Evolutionary conservation across 2,888 invertebrate genomes (phyloP).

Genomic region (Aquatica leii): DNA sequence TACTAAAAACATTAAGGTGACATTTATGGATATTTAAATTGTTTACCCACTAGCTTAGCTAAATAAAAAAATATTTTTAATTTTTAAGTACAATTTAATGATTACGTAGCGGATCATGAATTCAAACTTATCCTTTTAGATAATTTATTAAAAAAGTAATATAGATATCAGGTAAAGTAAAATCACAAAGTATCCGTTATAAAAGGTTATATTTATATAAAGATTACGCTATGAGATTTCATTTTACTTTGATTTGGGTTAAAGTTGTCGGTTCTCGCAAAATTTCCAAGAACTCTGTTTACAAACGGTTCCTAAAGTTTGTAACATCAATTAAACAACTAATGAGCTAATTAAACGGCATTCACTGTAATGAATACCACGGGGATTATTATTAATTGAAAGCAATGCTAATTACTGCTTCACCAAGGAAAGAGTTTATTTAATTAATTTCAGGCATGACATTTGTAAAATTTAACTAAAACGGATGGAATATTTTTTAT

Average conservation of each 20-base stretch:
- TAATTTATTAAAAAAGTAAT: background rate
- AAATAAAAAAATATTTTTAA: too few species aligned
- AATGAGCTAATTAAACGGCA: slow-evolving; percentile 65
- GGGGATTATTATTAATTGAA: slow-evolving; percentile 55
- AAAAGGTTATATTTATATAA: slow-evolving; percentile 26
- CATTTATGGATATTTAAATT: too few species aligned
- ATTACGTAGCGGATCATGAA: too few species aligned
- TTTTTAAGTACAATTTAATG: slow-evolving; percentile 11
- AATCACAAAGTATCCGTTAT: background rate
- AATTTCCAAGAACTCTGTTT: slow-evolving; percentile 39
- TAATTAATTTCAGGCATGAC: slow-evolving; percentile 38
- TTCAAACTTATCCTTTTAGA: too few species aligned
- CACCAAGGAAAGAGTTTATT: slow-evolving; percentile 38
- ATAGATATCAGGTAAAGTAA: background rate
- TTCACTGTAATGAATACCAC: slow-evolving; percentile 62
- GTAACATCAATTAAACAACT: slow-evolving; percentile 63
- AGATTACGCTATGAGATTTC: slow-evolving; percentile 20
- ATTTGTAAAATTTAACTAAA: slow-evolving; percentile 22
- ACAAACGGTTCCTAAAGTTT: slow-evolving; percentile 51
- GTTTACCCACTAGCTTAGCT: background rate
- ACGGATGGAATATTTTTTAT: slow-evolving; percentile 8
- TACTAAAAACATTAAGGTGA: background rate
- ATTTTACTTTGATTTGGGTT: slow-evolving; percentile 30
- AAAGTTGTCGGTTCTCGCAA: slow-evolving; percentile 25
- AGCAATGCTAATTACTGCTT: slow-evolving; percentile 52